phyloP scores from a whole-genome alignment of 1,140 invertebrate genomes.

The Drosophila sproati region DNA sequence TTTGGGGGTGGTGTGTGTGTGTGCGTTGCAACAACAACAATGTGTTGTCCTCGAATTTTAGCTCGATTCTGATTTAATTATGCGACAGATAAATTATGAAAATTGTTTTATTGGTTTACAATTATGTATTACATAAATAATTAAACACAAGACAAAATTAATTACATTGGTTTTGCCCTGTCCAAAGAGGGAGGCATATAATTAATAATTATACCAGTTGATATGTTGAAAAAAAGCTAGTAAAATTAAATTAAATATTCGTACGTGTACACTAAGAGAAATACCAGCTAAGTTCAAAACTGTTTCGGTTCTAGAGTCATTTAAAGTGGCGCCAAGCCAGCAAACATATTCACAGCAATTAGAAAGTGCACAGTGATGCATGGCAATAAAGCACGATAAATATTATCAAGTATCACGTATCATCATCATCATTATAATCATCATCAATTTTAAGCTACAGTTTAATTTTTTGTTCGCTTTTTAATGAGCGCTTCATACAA shows the following conservation, averaged over 20 bases:
- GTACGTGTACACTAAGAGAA: too few relatives aligned
- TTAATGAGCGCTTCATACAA: slow-evolving; percentile 2
- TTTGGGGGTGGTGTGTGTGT: neutral
- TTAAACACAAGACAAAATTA: slow-evolving; percentile 18
- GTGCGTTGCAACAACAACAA: neutral
- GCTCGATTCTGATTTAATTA: slow-evolving; percentile 13
- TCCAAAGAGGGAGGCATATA: too few relatives aligned
- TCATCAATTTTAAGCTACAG: slow-evolving; percentile 1
- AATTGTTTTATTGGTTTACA: slow-evolving; percentile 21
- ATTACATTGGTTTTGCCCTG: neutral
- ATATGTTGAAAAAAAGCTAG: too few relatives aligned
- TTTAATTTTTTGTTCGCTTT: slow-evolving; percentile 3
- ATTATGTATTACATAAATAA: slow-evolving; percentile 23
- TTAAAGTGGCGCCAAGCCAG: neutral
- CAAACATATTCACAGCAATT: slow-evolving; percentile 20
- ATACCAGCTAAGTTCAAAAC: neutral
- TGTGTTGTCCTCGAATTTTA: slow-evolving; percentile 1
- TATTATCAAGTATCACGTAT: slow-evolving; percentile 1
- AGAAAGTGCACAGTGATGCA: slow-evolving; percentile 40
- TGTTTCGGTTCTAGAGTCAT: neutral
- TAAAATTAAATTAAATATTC: too few relatives aligned
- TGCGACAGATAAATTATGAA: slow-evolving; percentile 30
- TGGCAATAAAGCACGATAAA: slow-evolving; percentile 24
- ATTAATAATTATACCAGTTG: too few relatives aligned
- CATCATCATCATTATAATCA: too few relatives aligned